A percentile compares a stretch with the other conserved stretches of the same genome.
phyloP scores from a whole-genome alignment of 2,888 invertebrate species.

The Anticlea derivata region DNA sequence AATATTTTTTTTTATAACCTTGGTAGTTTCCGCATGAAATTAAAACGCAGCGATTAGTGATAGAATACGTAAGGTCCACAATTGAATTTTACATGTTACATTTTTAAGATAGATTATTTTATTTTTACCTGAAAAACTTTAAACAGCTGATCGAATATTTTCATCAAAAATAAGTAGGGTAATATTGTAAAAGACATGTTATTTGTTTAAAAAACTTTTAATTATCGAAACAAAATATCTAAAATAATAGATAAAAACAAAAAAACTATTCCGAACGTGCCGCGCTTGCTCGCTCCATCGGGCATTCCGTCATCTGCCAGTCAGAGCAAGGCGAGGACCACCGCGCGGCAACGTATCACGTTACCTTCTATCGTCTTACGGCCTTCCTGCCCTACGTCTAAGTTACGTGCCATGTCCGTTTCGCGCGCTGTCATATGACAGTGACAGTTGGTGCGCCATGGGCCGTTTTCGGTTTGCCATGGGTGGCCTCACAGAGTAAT shows the following conservation, averaged over 20 bases:
- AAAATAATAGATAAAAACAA: conserved; percentile 55
- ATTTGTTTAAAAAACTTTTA: conserved; percentile 2
- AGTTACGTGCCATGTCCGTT: conserved; percentile 76
- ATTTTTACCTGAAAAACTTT: no score
- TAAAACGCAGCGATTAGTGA: no score
- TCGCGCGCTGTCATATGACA: conserved; percentile 67
- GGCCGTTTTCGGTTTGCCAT: conserved; percentile 57
- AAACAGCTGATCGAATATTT: no score
- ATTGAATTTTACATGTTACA: no score
- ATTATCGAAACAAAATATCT: conserved; percentile 22
- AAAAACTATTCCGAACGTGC: conserved; percentile 66
- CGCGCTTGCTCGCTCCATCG: conserved; percentile 82
- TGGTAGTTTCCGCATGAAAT: no score
- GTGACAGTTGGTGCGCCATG: conserved; percentile 71
- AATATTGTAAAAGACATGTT: no score
- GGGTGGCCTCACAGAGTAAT: no score
- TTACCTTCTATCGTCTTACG: conserved; percentile 81
- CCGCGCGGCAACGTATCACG: conserved; percentile 69
- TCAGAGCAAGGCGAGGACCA: conserved; percentile 72
- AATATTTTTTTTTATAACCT: no score
- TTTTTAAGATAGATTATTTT: no score
- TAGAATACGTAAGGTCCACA: no score
- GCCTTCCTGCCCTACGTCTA: conserved; percentile 81
- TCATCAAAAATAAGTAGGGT: no score
- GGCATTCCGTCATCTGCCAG: conserved; percentile 81